Base-by-base conservation (phyloP, 2,888 invertebrate species). In the Cynaeus angustus region DNA sequence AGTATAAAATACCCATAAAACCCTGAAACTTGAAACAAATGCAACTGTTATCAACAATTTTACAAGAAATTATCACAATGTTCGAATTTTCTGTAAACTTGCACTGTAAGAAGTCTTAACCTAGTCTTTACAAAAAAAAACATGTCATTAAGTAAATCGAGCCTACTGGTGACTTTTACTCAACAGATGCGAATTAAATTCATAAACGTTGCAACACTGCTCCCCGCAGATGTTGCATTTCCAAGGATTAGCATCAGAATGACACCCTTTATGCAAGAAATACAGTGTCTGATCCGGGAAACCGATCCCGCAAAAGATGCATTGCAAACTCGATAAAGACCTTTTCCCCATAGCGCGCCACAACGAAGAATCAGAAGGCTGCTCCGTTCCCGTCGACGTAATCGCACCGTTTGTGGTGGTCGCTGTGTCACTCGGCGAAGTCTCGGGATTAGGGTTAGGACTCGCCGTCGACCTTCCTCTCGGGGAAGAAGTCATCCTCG, bases 171-270 rank as follows among this genome's bases (percentile, higher is more conserved):
- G 96, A 86, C 95, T 95, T 86, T 96, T 96, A 86, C 96, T 96
- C 78, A 97, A 88, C 84, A 97, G 89, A 89, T 97, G 97, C 79
- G 96, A 95, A 88, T 97, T 97, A 88, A 98, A 98, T 86, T 98
- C 97, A 87, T 98, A 98, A 64, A 97, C 94, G 83, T 97, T 96
- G 85, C 93, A 93, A 86, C 96, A 96, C 83, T 94, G 93, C 85
- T 96, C 95, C 53, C 98, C 98, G 85, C 98, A 99, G 78, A 98
- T 95, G 87, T 98, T 98, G 86, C 98, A 98, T 86, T 97, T 97
- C 92, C 93, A 98, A 0, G 98, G 98, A 87, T 98, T 97, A 76
- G 95, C 94, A 83, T 97, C 96, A 78, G 97, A 97, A 87, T 99
- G 98, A 85, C 98, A 96, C 76, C 98, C 98, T 87, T 98, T 98